A percentile compares a stretch with the other conserved stretches of the same genome.
These are phyloP conservation scores for Eupithecia subumbrata DNA, from an alignment of 2,888 invertebrate species.

Conservation along the genomic window DNA sequence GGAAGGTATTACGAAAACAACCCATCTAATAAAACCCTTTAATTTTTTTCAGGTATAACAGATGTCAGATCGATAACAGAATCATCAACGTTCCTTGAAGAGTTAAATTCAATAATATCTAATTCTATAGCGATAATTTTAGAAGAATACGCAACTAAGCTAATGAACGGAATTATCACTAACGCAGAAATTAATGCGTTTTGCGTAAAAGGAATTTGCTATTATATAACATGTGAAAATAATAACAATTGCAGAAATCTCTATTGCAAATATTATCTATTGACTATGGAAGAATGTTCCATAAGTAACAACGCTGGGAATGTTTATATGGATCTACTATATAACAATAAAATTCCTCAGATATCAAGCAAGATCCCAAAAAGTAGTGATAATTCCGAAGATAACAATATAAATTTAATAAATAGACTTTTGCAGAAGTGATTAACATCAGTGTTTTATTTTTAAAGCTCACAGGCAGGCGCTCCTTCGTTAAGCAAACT, in stretches of 20 bases:
- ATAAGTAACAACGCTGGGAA: slow-evolving; percentile 39
- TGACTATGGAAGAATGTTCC: slow-evolving; percentile 56
- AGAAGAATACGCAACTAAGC: slow-evolving; percentile 55
- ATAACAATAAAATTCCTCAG: slow-evolving; percentile 38
- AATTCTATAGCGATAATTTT: slow-evolving; percentile 54
- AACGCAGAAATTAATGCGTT: slow-evolving; percentile 56
- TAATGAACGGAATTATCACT: slow-evolving; percentile 59
- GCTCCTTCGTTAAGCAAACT: neutral
- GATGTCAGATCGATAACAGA: slow-evolving; percentile 39
- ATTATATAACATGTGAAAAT: slow-evolving; percentile 57
- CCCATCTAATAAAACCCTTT: neutral
- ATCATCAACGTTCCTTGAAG: slow-evolving; percentile 41
- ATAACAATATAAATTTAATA: slow-evolving; percentile 53
- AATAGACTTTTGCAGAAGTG: slow-evolving; percentile 53
- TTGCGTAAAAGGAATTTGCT: slow-evolving; percentile 62
- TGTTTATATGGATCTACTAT: slow-evolving; percentile 36
- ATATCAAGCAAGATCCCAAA: slow-evolving; percentile 22
- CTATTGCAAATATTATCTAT: slow-evolving; percentile 61
- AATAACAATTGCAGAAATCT: slow-evolving; percentile 50
- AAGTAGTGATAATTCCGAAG: slow-evolving; percentile 48
- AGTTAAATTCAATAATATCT: slow-evolving; percentile 42
- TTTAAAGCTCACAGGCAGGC: slow-evolving; percentile 14
- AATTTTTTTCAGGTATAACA: slow-evolving; percentile 34
- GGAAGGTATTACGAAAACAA: neutral
- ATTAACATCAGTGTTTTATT: slow-evolving; percentile 29